Evolutionary conservation across 2,797 vertebrate genomes (phyloP), one percentile per base, ranked within the genome.

Genomic region (Sebastes wilsoni): DNA sequence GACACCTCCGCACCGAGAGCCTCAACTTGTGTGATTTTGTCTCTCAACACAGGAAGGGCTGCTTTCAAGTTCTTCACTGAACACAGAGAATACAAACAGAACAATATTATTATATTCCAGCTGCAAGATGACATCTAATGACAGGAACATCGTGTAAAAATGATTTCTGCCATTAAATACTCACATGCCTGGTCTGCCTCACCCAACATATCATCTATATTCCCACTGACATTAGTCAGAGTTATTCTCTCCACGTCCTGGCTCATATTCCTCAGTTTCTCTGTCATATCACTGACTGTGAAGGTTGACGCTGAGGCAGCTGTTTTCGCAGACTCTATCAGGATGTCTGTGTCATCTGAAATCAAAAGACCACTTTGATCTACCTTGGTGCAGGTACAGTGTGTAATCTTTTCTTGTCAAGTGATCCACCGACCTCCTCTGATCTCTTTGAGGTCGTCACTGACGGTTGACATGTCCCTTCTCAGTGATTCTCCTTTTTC

Each of bases 161-260:
- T 66, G 38, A 58, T 72, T 62, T 18, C 6, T 16, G 16, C 0
- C 16, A 42, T 56, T 34, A 52, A 49, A 82, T 25, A 88, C 89
- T 93, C 67, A 95, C 97, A 90, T 88, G 96, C 95, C 67, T 90
- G 92, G 65, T 96, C 94, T 59, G 96, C 95, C 4, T 96, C 95
- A 1, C 59, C 89, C 72, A 97, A 61, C 32, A 94, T 90, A 66
- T 94, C 82, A 72, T 86, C 91, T 81, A 93, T 91, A 74, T 92
- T 93, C 75, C 90, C 11, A 34, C 46, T 74, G 56, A 62, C 36
- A 11, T 64, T 70, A 30, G 70, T 12, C 6, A 80, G 30, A 3
- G 73, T 95, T 20, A 97, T 93, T 78, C 91, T 95, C 34, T 93
- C 87, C 69, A 98, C 78, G 22, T 96, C 94, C 49, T 36, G 88